Percentiles rank a stretch among this genome's conserved stretches.
Evolutionary conservation across 2,113 vertebrate genomes (phyloP).

Genomic region (Megaceryle maxima): DNA sequence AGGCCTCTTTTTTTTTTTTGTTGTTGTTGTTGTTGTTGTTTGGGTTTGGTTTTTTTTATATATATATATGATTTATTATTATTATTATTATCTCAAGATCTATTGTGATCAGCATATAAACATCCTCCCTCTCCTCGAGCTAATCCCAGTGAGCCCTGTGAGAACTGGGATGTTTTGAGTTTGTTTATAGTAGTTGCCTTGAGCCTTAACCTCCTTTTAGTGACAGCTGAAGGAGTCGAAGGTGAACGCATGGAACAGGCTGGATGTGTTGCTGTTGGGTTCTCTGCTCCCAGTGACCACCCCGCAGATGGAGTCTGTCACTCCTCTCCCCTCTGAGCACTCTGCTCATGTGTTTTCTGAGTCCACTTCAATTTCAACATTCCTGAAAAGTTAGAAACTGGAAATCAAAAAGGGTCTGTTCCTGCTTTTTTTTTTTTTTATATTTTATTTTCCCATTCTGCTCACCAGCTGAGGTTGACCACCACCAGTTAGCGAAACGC

Average conservation of each 20-base stretch:
- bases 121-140: conserved; percentile 22
- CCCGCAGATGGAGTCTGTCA: not conserved
- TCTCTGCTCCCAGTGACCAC: not conserved
- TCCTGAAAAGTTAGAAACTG: conserved; percentile 62
- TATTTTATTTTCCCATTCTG: not conserved
- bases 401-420: conserved; percentile 44
- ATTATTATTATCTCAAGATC: conserved; percentile 44
- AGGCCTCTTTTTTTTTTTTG: too few species aligned
- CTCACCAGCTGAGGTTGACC: conserved; percentile 29
- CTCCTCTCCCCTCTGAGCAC: not conserved
- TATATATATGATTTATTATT: conserved; percentile 30
- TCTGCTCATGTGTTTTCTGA: conserved; percentile 18
- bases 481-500: not conserved
- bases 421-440: not conserved
- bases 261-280: not conserved
- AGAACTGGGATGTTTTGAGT: conserved; percentile 23
- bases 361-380: conserved; percentile 62
- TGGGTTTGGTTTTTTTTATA: too few species aligned
- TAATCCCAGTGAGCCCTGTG: conserved; percentile 22
- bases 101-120: conserved; percentile 38
- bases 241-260: not conserved
- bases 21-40: too few species aligned
- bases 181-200: conserved; percentile 58
- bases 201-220: conserved; percentile 58
- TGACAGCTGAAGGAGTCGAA: conserved; percentile 4